Base-by-base conservation (phyloP, 1,140 invertebrate species). In the Conus ventricosus region DNA sequence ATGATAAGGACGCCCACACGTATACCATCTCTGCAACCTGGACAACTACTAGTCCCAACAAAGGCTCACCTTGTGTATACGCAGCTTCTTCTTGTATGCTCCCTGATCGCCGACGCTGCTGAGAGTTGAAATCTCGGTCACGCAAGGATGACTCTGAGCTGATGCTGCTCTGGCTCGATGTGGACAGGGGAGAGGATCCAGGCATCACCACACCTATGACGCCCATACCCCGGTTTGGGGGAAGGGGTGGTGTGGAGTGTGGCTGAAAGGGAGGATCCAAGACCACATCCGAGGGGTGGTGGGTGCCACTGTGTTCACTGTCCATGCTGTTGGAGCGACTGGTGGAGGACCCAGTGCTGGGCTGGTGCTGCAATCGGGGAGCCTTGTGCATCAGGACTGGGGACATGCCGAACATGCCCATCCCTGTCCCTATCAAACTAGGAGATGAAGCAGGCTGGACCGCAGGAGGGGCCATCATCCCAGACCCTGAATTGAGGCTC, bases 131-230 rank as follows among this genome's bases (percentile, higher is more conserved):
- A 27, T 88, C 88, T n/a, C 89, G 25, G 27, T 84, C 71, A 57
- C 71, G 87, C 51, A 81, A n/a, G 15, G 92, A 92, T 23, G 92
- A 91, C 67, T 92, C 92, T 0, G 91, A 92, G 90, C 90, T 90
- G 23, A 91, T 71, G 83, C 92, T 92, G 88, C 90, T 92, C 76
- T 92, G 92, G 90, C 92, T 92, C 89, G 92, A 92, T 23, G 89
- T 88, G 53, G 92, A 90, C 53, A 89, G 20, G 10, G 75, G 39
- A 3, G 85, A 54, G 51, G 75, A 23, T 80, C 84, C 85, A 85
- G 51, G 60, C 87, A 89, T 84, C 89, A 78, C 87, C 57, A 89
- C 87, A 10, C 87, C 87, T 51, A 81, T 15, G 25, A 78, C 39
- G 23, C 57, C 84, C 78, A 88, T 88, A 10, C 78, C 80, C 39